phyloP scores from a whole-genome alignment of 2,888 invertebrate species.

The Lycophotia porphyrea region DNA sequence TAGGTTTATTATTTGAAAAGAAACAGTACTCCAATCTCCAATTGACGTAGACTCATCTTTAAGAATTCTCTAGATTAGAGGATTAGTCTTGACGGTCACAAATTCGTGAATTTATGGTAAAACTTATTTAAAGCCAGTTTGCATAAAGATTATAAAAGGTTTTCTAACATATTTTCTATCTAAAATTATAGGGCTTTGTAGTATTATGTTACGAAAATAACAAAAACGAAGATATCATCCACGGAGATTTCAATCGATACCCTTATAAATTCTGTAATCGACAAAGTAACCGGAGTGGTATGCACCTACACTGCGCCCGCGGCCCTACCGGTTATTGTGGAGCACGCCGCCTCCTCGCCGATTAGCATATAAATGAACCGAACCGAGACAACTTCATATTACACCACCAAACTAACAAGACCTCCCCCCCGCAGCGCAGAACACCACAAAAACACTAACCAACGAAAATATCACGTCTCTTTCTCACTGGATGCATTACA shows the following conservation, averaged over 20 bases:
- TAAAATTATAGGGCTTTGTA: not conserved
- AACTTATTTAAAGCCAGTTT: not conserved
- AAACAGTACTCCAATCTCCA: not conserved
- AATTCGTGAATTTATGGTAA: not conserved
- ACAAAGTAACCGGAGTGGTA: constrained; percentile 67
- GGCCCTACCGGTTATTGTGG: constrained; percentile 81
- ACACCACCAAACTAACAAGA: constrained; percentile 74
- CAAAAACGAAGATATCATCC: constrained; percentile 21
- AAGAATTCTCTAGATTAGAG: not conserved
- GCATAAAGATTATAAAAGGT: not conserved
- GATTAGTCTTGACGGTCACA: not conserved
- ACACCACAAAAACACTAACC: constrained; percentile 50
- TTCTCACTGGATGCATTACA: constrained; percentile 72
- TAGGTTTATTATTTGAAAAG: not conserved
- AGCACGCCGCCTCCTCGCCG: constrained; percentile 81
- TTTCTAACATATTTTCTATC: too few relatives aligned
- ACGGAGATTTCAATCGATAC: constrained; percentile 54
- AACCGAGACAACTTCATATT: constrained; percentile 88
- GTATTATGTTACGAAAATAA: not conserved
- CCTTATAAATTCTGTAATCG: constrained; percentile 60
- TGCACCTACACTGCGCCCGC: constrained; percentile 69
- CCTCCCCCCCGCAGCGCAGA: constrained; percentile 65
- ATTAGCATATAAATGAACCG: constrained; percentile 90
- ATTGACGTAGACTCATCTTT: not conserved
- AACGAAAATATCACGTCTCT: constrained; percentile 72